Evolutionary conservation across 2,113 vertebrate species (phyloP).

Genomic region (Planiliza haematocheilus): DNA sequence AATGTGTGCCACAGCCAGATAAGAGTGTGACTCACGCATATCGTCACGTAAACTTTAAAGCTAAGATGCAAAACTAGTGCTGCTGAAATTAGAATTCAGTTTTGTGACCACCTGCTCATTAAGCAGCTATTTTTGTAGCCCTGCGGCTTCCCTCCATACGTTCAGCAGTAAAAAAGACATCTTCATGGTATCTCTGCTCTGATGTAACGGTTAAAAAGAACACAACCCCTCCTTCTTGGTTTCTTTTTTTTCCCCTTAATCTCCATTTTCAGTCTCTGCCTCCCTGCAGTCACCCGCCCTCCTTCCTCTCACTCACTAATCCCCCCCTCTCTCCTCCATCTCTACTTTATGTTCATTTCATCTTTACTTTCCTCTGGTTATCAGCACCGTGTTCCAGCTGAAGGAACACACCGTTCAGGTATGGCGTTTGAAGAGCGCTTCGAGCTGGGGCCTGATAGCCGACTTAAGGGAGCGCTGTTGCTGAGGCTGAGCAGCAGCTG

Average conservation of each 20-base stretch:
- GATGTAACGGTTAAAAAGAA: not conserved
- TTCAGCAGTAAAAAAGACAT: not conserved
- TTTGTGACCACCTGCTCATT: slow-evolving; percentile 17
- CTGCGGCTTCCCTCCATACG: not conserved
- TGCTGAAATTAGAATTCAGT: slow-evolving; percentile 13
- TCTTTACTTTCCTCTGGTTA: slow-evolving; percentile 7
- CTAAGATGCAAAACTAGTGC: not conserved
- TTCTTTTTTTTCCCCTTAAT: not conserved
- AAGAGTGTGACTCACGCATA: slow-evolving; percentile 48
- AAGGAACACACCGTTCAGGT: slow-evolving; percentile 46
- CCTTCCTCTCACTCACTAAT: slow-evolving; percentile 10
- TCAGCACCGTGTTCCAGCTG: slow-evolving; percentile 33
- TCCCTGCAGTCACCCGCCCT: not conserved
- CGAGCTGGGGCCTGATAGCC: slow-evolving; percentile 3
- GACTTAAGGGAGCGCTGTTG: not conserved
- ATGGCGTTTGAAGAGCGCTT: slow-evolving; percentile 7
- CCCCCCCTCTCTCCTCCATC: not conserved
- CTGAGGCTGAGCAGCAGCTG: slow-evolving; percentile 9
- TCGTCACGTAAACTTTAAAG: slow-evolving; percentile 8
- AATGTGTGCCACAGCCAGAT: slow-evolving; percentile 5
- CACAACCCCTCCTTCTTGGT: slow-evolving; percentile 11
- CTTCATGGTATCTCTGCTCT: not conserved
- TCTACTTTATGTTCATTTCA: slow-evolving; percentile 9
- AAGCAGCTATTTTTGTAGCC: slow-evolving; percentile 7
- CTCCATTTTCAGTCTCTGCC: not conserved